Percentiles rank a stretch among this genome's conserved stretches.
phyloP scores from a whole-genome alignment of 2,113 vertebrate genomes.

The Fukomys damarensis region DNA sequence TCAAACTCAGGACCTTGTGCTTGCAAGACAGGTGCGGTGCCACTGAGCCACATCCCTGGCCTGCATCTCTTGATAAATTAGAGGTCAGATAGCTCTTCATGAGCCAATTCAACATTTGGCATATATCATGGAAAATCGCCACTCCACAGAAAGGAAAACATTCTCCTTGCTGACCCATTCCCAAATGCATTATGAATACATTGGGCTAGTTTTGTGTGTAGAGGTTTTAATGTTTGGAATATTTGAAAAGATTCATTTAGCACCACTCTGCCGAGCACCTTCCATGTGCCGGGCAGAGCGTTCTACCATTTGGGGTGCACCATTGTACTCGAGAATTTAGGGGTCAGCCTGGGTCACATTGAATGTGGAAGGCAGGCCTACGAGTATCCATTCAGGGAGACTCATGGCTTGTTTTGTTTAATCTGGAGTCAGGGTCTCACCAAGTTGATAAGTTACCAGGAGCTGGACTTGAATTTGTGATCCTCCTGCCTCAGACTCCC shows the following conservation, averaged over 20 bases:
- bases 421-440: too few relatives aligned
- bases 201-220: background rate
- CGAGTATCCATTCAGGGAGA: background rate
- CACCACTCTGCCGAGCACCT: background rate
- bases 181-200: background rate
- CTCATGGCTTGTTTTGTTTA: background rate
- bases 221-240: background rate
- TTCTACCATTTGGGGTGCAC: background rate
- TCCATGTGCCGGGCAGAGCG: background rate
- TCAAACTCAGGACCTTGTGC: too few relatives aligned
- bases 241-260: background rate
- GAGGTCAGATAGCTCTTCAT: conserved; percentile 18
- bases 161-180: background rate
- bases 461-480: too few relatives aligned
- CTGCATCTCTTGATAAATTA: conserved; percentile 36
- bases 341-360: background rate
- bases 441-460: too few relatives aligned
- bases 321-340: background rate
- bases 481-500: too few relatives aligned
- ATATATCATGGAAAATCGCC: background rate
- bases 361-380: background rate
- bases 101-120: conserved; percentile 34
- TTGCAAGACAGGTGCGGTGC: too few relatives aligned
- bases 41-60: too few relatives aligned
- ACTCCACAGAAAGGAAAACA: conserved; percentile 9